Conservation (phyloP, 64 coral and sea anemone species). For the Stichodactyla mertensii region DNA sequence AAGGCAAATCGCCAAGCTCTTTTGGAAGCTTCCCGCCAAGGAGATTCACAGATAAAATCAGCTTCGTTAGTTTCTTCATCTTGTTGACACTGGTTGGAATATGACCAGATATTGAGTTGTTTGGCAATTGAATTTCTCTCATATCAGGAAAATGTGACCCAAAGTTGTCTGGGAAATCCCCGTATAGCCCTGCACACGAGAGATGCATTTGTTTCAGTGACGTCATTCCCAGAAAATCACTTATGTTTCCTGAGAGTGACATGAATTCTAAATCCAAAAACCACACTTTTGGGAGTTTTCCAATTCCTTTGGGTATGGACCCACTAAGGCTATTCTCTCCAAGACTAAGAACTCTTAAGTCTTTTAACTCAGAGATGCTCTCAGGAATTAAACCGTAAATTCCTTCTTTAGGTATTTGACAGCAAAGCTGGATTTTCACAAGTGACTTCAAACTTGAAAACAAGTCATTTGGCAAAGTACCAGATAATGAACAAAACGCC, state of each 20-base stretch:
- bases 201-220: constrained; percentile 44
- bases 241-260: constrained; percentile 17
- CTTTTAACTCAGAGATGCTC: constrained; percentile 34
- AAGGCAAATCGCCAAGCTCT: constrained; percentile 5
- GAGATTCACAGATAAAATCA: constrained; percentile 14
- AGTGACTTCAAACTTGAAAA: constrained; percentile 39
- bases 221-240: constrained; percentile 16
- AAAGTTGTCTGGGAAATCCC: constrained; percentile 39
- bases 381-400: constrained; percentile 31
- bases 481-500: constrained; percentile 9
- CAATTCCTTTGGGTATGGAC: constrained; percentile 30
- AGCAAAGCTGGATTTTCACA: constrained; percentile 39
- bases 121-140: constrained; percentile 29
- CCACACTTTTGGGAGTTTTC: constrained; percentile 45
- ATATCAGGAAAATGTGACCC: constrained; percentile 32
- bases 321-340: constrained; percentile 37
- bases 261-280: constrained; percentile 47
- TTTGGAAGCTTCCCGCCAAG: constrained; percentile 49
- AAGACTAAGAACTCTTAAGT: constrained; percentile 44
- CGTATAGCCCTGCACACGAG: constrained; percentile 36
- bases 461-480: constrained; percentile 13
- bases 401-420: constrained; percentile 8
- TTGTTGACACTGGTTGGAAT: constrained; percentile 27
- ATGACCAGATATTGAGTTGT: constrained; percentile 15
- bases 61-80: constrained; percentile 45